Conservation (phyloP, 2,113 vertebrate species). For the Mola mola region DNA sequence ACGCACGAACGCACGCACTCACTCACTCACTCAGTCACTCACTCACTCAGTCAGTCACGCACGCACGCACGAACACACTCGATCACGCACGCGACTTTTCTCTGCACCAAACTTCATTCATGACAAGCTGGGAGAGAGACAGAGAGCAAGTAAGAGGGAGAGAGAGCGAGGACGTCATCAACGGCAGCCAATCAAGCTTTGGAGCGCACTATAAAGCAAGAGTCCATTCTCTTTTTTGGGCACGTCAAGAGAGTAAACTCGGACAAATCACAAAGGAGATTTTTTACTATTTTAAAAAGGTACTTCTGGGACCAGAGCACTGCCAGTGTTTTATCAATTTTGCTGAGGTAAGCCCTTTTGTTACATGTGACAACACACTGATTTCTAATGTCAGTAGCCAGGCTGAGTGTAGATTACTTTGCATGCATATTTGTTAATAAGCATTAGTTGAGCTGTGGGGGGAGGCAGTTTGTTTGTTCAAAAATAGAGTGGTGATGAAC, state of each 20-base stretch:
- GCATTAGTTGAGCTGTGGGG: neutral
- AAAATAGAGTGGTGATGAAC: neutral
- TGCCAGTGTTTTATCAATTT: neutral
- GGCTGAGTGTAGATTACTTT: neutral
- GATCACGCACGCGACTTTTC: conserved; percentile 16
- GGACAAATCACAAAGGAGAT: neutral
- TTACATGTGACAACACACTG: neutral
- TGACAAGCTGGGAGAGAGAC: conserved; percentile 22
- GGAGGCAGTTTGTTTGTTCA: conserved; percentile 8
- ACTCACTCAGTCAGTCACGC: conserved; percentile 1
- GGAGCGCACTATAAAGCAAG: conserved; percentile 77
- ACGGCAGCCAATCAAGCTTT: conserved; percentile 72
- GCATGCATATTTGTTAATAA: neutral
- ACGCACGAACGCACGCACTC: conserved; percentile 1
- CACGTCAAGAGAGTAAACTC: conserved; percentile 46
- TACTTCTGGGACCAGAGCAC: neutral
- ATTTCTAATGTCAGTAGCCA: conserved; percentile 4
- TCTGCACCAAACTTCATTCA: conserved; percentile 68
- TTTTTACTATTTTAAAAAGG: neutral
- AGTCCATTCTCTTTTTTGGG: conserved; percentile 54
- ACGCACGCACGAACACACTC: conserved; percentile 1
- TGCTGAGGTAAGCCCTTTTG: conserved; percentile 54
- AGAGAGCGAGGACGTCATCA: conserved; percentile 59
- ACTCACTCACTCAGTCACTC: neutral
- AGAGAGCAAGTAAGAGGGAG: conserved; percentile 7